Percentiles rank a stretch among this genome's conserved stretches.
Evolutionary conservation across 2,888 invertebrate species (phyloP).

Genomic region (Andrena camellia): DNA sequence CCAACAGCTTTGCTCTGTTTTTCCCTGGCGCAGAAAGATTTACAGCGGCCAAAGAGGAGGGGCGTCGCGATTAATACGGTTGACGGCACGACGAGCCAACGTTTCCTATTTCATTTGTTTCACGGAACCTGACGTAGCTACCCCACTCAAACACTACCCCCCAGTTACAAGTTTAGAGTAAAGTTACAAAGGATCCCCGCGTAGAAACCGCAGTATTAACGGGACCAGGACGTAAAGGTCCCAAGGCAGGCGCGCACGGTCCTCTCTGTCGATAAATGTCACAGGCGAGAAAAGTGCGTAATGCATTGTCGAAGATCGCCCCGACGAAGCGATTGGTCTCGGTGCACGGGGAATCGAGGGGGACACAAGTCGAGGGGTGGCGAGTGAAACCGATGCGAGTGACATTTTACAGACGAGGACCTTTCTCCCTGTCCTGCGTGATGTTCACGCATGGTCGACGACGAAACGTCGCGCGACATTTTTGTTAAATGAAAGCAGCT

Average conservation of each 20-base stretch:
- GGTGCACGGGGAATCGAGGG: slow-evolving; percentile 52
- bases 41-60: slow-evolving; percentile 37
- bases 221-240: slow-evolving; percentile 18
- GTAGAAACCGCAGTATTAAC: not conserved
- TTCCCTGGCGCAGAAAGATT: slow-evolving; percentile 43
- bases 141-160: not conserved
- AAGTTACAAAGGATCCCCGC: not conserved
- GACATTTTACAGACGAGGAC: slow-evolving; percentile 53
- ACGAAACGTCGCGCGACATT: slow-evolving; percentile 42
- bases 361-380: slow-evolving; percentile 28
- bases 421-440: slow-evolving; percentile 10
- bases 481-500: slow-evolving; percentile 15
- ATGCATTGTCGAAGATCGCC: slow-evolving; percentile 64
- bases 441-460: slow-evolving; percentile 42
- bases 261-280: slow-evolving; percentile 57
- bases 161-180: not conserved
- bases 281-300: slow-evolving; percentile 56
- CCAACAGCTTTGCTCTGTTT: slow-evolving; percentile 50
- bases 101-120: slow-evolving; percentile 7
- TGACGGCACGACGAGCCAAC: slow-evolving; percentile 15
- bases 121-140: not conserved
- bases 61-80: slow-evolving; percentile 19
- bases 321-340: slow-evolving; percentile 70
- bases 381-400: slow-evolving; percentile 39
- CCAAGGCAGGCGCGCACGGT: not conserved